Base-by-base conservation (phyloP, 2,797 vertebrate species). In the Avahi laniger region DNA sequence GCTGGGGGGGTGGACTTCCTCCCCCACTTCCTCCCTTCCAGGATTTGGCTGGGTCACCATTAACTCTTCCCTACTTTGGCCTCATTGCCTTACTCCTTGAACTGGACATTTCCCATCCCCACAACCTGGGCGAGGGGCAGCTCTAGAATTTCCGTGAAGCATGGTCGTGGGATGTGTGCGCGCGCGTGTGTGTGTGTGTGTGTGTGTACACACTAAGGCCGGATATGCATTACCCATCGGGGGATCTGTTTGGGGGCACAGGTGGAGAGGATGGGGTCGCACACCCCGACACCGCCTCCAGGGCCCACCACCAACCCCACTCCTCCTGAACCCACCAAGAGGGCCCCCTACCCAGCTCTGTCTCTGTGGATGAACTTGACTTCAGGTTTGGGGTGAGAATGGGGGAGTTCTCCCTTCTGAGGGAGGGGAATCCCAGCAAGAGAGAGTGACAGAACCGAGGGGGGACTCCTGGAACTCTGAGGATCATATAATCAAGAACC, bases 51-150 rank as follows among this genome's bases (percentile, higher is more conserved):
- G 80, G 82, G 82, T 89, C 59, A 48, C 81, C 24, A 0, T 97
- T 97, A 97, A 97, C 97, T 92, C 95, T 89, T 97, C 96, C 94
- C 86, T 97, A 50, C n/a, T 70, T 75, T 28, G 1, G 50, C 43
- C 54, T 83, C 38, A 11, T 54, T 61, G 54, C 38, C 18, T 22
- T 30, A 17, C 50, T 17, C 57, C 26, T n/a, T 24, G 65, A 57
- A 20, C 63, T 22, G 30, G 67, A 63, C 43, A 2, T 8, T 46
- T 38, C 30, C 0, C 7, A 43, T 18, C 13, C 33, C 48, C 26
- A 14, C 38, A 26, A 15, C 28, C 50, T n/a, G 41, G 35, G 50
- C 30, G 18, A 89, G 24, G 33, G 9, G 17, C 18, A 24, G 75
- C 67, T 88, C 54, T 35, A 89, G 67, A 87, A 17, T 59, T 69